Percentiles rank a stretch among this genome's conserved stretches.
Conservation (phyloP, 2,888 invertebrate species). For the Desoria tigrina region DNA sequence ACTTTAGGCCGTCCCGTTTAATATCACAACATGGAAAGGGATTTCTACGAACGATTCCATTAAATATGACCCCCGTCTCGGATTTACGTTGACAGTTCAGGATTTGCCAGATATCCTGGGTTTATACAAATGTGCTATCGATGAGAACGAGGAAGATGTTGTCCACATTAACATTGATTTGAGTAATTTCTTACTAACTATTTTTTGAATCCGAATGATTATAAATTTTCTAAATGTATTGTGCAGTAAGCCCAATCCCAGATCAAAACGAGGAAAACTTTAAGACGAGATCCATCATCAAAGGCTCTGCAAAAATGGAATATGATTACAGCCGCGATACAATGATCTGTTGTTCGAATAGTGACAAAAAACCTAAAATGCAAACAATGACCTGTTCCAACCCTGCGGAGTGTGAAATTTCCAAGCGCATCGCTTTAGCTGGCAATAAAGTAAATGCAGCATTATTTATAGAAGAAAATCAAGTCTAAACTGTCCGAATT, state of each 20-base stretch:
- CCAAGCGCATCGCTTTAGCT: neutral
- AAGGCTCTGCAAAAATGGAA: neutral
- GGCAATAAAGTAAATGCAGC: too few relatives aligned
- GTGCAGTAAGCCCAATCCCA: too few relatives aligned
- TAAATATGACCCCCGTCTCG: neutral
- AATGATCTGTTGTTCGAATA: conserved; percentile 7
- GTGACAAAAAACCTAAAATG: conserved; percentile 4
- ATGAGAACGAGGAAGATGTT: conserved; percentile 9
- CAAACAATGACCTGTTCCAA: neutral
- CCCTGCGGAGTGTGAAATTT: conserved; percentile 8
- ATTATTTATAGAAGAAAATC: too few relatives aligned
- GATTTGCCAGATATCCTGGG: conserved; percentile 10
- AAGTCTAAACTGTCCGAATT: too few relatives aligned
- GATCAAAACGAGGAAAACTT: too few relatives aligned
- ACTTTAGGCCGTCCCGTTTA: neutral
- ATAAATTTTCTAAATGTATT: too few relatives aligned
- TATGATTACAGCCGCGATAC: neutral
- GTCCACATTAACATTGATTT: neutral
- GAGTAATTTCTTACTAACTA: neutral
- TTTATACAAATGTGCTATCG: neutral
- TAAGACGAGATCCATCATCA: neutral
- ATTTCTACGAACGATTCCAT: neutral
- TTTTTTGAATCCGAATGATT: neutral
- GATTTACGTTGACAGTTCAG: neutral
- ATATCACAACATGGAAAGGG: neutral